Base-by-base conservation (phyloP, 2,888 invertebrate species). In the Panzeria rudis region DNA sequence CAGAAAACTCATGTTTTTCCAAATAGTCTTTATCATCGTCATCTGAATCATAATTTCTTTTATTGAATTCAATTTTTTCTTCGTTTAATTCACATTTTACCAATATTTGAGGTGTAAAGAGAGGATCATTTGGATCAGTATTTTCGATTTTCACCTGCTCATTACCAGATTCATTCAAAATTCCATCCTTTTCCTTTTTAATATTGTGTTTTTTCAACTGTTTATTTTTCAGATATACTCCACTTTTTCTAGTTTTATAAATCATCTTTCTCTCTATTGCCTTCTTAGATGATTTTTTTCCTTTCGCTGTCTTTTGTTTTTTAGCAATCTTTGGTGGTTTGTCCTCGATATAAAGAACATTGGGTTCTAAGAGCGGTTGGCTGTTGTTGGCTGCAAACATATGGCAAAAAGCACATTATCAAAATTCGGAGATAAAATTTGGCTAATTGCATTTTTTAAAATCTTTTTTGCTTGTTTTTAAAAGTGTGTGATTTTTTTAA, bases 381-480 rank as follows among this genome's bases (percentile, higher is more conserved):
- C 47, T 78, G 77, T 56, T 72, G 81, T 78, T 81, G 72, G 68
- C 84, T 84, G 84, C 84, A 84, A 84, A 44, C 81, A 84, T 81
- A 84, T 73, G 72, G 84, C 84, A 84, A 84, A 84, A 84, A 81
- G 80, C 84, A 84, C 72, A 82, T 82, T 85, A 79, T 85, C 85
- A 85, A 85, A 85, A 85, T 78, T 85, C 83, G 73, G n/a, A 69
- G 76, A 66, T 68, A 84, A 68, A 62, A 47, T 29, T 72, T 75
- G 52, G 54, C 62, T 68, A 81, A 61, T 69, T 47, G 62, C 66
- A 52, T 32, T 77, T 68, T 47, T 35, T n/a, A 68, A 72, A 9
- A 25, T 44, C 59, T 23, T 59, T 80, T 47, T 71, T 71, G 17
- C 23, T 69, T 54, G 44, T 76, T 35, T 29, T 56, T 54, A 41